phyloP scores from a whole-genome alignment of 2,888 invertebrate genomes.

The Thelaira solivaga region DNA sequence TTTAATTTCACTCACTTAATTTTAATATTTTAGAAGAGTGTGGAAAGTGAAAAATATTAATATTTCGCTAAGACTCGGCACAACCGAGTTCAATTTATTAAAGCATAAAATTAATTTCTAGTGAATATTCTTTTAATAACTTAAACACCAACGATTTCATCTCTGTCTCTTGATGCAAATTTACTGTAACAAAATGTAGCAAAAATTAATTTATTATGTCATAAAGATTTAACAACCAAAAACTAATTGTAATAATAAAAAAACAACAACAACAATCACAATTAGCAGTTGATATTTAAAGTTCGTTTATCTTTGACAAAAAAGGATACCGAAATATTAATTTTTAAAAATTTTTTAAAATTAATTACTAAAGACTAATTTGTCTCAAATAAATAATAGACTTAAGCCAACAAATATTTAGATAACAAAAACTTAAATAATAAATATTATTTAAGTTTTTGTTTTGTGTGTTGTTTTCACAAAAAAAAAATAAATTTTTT shows the following conservation, averaged over 20 bases:
- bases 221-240: conserved; percentile 41
- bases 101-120: too few species aligned
- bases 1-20: too few species aligned
- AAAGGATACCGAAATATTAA: too few species aligned
- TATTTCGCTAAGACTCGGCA: too few species aligned
- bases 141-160: neutral
- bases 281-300: too few species aligned
- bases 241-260: too few species aligned
- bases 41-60: too few species aligned
- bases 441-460: neutral
- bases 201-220: conserved; percentile 39
- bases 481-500: conserved; percentile 23
- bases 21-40: too few species aligned
- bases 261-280: neutral
- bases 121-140: too few species aligned
- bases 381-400: conserved; percentile 22
- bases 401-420: conserved; percentile 21
- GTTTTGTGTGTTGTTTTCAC: neutral
- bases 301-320: neutral
- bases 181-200: neutral
- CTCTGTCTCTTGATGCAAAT: neutral
- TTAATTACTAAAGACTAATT: too few species aligned
- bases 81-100: too few species aligned
- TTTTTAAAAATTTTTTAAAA: too few species aligned
- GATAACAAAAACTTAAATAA: conserved; percentile 18